Base-by-base conservation (phyloP, 2,888 invertebrate species). In the Lithophane ornitopus region DNA sequence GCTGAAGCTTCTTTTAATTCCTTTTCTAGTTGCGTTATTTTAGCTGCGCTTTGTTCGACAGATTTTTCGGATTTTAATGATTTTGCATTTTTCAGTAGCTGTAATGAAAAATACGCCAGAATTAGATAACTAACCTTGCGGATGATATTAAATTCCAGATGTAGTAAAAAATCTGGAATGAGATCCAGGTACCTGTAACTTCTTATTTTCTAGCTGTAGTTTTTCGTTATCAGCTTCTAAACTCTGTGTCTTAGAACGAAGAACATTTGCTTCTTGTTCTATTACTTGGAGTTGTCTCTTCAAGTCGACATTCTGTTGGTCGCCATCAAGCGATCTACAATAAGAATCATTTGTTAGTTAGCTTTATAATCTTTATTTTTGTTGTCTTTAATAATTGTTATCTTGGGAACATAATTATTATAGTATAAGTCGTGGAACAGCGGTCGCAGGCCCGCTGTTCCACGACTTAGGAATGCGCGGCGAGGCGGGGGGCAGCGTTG, bases 201-300 rank as follows among this genome's bases (percentile, higher is more conserved):
- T 97, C 88, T 98, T 98, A 90, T 98, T 98, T 93, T 98, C 98
- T 66, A 97, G 96, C 76, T 96, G 95, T 70, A 98, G 91, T 92
- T 98, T 98, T 84, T 98, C 98, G 90, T 98, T 98, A 90, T 98
- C 98, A 54, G 94, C 94, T 94, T 98, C 98, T 41, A 98, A 93
- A 52, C 96, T 97, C 90, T 97, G 97, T 28, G 97, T 97, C 94
- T 98, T 98, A 46, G 97, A 96, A 84, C 98, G 96, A 70, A 98
- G 94, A 69, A 98, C 97, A 71, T 96, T 96, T 4, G 98, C 98
- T 94, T 98, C 98, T 93, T 98, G 98, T 92, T 98, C 98, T 71
- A 98, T 97, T 1, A 98, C 97, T 94, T 98, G 98, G 63, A 98
- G 94, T 92, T 98, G 98, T 74, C 98, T 95, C 92, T 98, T 98